Conservation (phyloP, 92 coral and sea anemone genomes). For the Pocillopora grandis region DNA sequence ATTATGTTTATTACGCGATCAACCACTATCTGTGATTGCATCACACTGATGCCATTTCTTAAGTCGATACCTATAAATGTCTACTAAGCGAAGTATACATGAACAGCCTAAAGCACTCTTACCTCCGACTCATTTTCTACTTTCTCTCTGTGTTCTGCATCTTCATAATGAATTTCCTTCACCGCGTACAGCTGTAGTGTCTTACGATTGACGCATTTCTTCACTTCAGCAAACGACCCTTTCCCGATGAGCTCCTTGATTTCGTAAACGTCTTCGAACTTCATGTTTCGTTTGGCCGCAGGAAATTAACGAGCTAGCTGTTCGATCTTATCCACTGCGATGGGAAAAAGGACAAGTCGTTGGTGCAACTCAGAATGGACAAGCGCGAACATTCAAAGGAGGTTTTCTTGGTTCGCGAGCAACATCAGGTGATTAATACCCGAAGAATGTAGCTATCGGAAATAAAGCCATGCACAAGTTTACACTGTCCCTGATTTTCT, state of each 20-base stretch:
- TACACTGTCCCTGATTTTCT: conserved; percentile 11
- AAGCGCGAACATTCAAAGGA: background rate
- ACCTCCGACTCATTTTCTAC: conserved; percentile 85
- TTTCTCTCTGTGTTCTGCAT: conserved; percentile 62
- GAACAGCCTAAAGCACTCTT: background rate
- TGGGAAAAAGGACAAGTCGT: background rate
- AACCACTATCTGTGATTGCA: background rate
- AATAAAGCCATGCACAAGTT: conserved; percentile 13
- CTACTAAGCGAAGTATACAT: background rate
- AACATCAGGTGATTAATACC: conserved; percentile 10
- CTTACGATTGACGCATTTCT: conserved; percentile 69
- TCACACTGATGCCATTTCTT: conserved; percentile 4
- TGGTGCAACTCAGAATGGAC: background rate
- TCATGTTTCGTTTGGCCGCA: conserved; percentile 27
- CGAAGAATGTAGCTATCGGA: conserved; percentile 35
- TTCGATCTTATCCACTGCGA: background rate
- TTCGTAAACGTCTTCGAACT: conserved; percentile 77
- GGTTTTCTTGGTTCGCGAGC: background rate
- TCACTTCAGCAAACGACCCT: conserved; percentile 90
- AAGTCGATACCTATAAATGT: background rate
- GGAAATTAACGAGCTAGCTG: conserved; percentile 1
- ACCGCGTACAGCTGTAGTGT: conserved; percentile 86
- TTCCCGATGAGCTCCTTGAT: conserved; percentile 78
- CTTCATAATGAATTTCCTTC: conserved; percentile 68
- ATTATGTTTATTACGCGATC: background rate